Evolutionary conservation across 2,797 vertebrate species (phyloP).

Genomic region (Sebastes nivosus): DNA sequence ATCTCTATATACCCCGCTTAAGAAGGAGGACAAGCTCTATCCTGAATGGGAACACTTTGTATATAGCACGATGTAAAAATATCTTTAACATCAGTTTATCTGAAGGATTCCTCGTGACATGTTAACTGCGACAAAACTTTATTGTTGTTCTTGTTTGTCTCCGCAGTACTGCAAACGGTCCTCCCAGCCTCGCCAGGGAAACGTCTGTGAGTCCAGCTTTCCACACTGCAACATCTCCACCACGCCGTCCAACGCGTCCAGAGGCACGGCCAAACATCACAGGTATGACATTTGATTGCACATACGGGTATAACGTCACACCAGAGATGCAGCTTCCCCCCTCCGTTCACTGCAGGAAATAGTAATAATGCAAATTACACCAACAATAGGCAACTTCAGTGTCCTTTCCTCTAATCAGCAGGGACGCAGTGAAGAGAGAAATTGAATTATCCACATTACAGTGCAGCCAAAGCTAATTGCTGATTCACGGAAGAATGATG

Average conservation of each 20-base stretch:
- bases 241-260: constrained; percentile 41
- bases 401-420: constrained; percentile 46
- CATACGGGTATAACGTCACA: neutral
- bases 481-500: constrained; percentile 68
- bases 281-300: constrained; percentile 58
- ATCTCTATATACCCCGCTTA: neutral
- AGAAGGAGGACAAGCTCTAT: neutral
- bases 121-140: neutral
- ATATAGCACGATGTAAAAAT: neutral
- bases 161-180: constrained; percentile 76
- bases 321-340: neutral
- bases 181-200: constrained; percentile 51
- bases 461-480: constrained; percentile 63
- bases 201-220: constrained; percentile 63
- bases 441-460: constrained; percentile 71
- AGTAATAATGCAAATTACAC: constrained; percentile 20
- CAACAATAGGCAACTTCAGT: constrained; percentile 31
- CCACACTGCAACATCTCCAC: constrained; percentile 44
- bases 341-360: neutral
- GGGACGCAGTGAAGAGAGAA: constrained; percentile 56
- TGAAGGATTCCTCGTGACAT: neutral
- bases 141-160: constrained; percentile 1
- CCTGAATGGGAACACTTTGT: neutral
- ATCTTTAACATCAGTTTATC: neutral
- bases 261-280: constrained; percentile 64